Percentiles rank a stretch among this genome's conserved stretches.
phyloP scores from a whole-genome alignment of 2,113 vertebrate species.

The Nothoprocta pentlandii region DNA sequence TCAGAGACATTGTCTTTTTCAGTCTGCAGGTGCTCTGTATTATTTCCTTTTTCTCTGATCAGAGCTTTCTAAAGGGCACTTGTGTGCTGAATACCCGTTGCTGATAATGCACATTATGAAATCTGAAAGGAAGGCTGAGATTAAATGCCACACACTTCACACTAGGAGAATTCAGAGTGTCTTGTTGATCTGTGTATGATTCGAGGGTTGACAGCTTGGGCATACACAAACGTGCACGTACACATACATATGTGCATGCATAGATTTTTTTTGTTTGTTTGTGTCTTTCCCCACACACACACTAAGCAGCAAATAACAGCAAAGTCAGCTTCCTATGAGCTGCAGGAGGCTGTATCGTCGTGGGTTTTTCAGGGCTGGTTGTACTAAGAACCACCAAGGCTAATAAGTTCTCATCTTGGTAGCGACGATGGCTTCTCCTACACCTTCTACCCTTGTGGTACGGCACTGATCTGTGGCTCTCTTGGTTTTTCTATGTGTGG shows the following conservation, averaged over 20 bases:
- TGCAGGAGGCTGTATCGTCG: background rate
- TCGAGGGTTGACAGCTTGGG: conserved; percentile 7
- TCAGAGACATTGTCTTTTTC: conserved; percentile 8
- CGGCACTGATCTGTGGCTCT: background rate
- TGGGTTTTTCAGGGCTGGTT: background rate
- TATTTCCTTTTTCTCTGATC: background rate
- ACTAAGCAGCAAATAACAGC: conserved; percentile 13
- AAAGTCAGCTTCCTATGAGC: background rate
- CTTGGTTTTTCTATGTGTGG: background rate
- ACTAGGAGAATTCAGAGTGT: background rate
- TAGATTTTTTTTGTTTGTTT: background rate
- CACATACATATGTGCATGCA: background rate
- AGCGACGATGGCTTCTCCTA: background rate
- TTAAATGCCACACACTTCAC: conserved; percentile 38
- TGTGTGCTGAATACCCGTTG: conserved; percentile 21
- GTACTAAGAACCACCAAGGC: background rate
- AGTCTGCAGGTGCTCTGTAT: background rate
- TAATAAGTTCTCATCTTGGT: background rate
- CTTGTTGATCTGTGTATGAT: conserved; percentile 39
- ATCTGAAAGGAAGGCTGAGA: conserved; percentile 15
- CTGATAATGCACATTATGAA: conserved; percentile 33
- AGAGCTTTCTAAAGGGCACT: conserved; percentile 48
- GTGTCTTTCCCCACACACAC: background rate
- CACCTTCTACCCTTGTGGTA: accelerated
- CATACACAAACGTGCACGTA: conserved; percentile 27